phyloP scores from a whole-genome alignment of 2,113 vertebrate species.

The Pterocles gutturalis region DNA sequence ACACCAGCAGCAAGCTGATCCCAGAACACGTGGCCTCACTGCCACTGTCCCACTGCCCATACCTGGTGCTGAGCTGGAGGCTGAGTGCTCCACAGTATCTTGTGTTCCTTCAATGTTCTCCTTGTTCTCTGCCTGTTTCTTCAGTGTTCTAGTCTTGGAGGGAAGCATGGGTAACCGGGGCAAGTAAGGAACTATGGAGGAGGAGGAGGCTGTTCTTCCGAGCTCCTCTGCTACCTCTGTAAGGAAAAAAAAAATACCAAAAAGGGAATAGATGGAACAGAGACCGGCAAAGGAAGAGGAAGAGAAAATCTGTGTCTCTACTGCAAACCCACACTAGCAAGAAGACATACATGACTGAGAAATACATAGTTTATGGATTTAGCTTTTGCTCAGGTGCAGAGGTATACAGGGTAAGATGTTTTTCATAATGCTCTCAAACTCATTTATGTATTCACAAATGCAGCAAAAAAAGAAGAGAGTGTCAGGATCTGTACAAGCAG shows the following conservation, averaged over 20 bases:
- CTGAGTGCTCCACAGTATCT: slow-evolving; percentile 77
- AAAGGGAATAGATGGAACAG: not conserved
- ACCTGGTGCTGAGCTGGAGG: slow-evolving; percentile 83
- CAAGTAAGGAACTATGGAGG: slow-evolving; percentile 84
- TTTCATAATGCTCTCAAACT: not conserved
- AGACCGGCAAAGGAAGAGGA: not conserved
- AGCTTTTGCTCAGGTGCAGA: not conserved
- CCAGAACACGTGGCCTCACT: not conserved
- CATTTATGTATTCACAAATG: not conserved
- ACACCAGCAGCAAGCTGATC: not conserved
- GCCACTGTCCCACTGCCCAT: not conserved
- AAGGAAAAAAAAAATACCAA: not conserved
- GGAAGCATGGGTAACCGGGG: slow-evolving; percentile 91
- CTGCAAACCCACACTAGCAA: not conserved
- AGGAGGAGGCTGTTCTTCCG: slow-evolving; percentile 89
- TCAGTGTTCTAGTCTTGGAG: slow-evolving; percentile 90
- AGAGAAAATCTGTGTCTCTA: not conserved
- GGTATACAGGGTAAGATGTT: not conserved
- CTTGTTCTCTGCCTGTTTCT: slow-evolving; percentile 95
- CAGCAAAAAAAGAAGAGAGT: not conserved
- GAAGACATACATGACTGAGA: not conserved
- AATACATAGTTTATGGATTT: not conserved
- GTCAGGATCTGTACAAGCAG: not conserved
- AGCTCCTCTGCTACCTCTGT: slow-evolving; percentile 97
- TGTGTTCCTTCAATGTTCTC: slow-evolving; percentile 93